Percentiles rank a stretch among this genome's conserved stretches.
Evolutionary conservation across 2,113 vertebrate genomes (phyloP).

Genomic region (Pterocles orientalis): DNA sequence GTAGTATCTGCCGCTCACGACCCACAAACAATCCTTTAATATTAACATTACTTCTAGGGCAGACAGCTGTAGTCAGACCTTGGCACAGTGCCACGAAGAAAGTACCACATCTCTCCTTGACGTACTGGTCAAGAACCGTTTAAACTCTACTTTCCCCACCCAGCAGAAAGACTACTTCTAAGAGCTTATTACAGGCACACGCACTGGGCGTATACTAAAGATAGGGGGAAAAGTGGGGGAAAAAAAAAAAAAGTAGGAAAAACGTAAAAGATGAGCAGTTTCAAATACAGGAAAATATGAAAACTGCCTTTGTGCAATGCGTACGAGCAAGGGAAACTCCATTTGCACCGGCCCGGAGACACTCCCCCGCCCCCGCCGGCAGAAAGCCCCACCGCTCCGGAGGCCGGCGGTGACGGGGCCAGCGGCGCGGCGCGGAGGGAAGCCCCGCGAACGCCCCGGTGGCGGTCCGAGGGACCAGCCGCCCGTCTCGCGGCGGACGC

Average conservation of each 20-base stretch:
- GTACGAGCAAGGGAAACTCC: neutral
- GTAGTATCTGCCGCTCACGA: neutral
- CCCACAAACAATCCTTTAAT: neutral
- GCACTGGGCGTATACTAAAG: neutral
- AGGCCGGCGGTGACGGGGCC: neutral
- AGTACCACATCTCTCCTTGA: neutral
- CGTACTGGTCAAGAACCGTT: neutral
- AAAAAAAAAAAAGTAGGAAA: fast-evolving
- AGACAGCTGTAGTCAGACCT: neutral
- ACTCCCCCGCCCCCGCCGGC: neutral
- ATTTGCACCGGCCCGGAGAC: neutral
- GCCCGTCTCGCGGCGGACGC: slow-evolving; percentile 39
- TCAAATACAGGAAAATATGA: neutral
- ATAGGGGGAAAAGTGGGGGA: neutral
- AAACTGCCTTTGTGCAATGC: neutral
- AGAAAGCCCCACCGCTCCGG: neutral
- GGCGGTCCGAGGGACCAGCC: neutral
- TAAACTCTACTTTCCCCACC: neutral
- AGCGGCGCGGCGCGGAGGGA: neutral
- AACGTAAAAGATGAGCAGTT: neutral
- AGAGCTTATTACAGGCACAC: neutral
- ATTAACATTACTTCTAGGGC: neutral
- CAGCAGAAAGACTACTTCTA: neutral
- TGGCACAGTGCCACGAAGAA: neutral
- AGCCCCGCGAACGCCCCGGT: neutral